Percentiles rank a stretch among this genome's conserved stretches.
Conservation (phyloP, 2,113 vertebrate genomes). For the Seriola dumerili region DNA sequence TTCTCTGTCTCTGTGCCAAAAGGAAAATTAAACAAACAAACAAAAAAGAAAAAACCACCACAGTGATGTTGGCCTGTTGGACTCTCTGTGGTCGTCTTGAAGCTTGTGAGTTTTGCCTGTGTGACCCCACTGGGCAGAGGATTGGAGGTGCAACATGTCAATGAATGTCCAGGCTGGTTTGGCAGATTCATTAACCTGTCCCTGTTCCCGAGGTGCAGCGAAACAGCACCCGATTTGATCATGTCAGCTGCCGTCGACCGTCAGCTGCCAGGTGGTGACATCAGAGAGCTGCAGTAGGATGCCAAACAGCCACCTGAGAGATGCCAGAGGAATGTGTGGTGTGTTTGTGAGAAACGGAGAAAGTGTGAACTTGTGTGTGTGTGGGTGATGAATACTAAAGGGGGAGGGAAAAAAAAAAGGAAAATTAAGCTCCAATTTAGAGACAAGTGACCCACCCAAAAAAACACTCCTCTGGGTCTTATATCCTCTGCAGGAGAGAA, state of each 20-base stretch:
- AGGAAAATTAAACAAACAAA: not conserved
- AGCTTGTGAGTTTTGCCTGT: not conserved
- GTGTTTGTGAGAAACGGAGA: not conserved
- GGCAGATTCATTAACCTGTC: slow-evolving; percentile 60
- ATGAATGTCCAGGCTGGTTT: slow-evolving; percentile 24
- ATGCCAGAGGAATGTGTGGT: not conserved
- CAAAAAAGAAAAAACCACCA: not conserved
- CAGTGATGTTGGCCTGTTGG: not conserved
- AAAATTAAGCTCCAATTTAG: slow-evolving; percentile 40
- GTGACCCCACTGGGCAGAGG: slow-evolving; percentile 40
- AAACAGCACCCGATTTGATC: slow-evolving; percentile 34
- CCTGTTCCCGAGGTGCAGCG: slow-evolving; percentile 16
- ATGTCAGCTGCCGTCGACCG: slow-evolving; percentile 38
- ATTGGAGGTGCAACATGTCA: slow-evolving; percentile 39
- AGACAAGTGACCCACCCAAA: slow-evolving; percentile 21
- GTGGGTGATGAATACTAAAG: slow-evolving; percentile 7
- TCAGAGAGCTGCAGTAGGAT: slow-evolving; percentile 18
- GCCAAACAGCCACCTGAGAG: slow-evolving; percentile 21
- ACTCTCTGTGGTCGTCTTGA: not conserved
- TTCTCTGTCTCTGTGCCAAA: not conserved
- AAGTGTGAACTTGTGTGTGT: slow-evolving; percentile 18
- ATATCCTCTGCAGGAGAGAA: slow-evolving; percentile 19
- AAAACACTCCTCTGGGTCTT: slow-evolving; percentile 15
- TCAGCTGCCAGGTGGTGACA: slow-evolving; percentile 17
- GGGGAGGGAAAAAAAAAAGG: not conserved